Base-by-base conservation (phyloP, 1,140 invertebrate genomes). In the Druon quercuslanigerum region DNA sequence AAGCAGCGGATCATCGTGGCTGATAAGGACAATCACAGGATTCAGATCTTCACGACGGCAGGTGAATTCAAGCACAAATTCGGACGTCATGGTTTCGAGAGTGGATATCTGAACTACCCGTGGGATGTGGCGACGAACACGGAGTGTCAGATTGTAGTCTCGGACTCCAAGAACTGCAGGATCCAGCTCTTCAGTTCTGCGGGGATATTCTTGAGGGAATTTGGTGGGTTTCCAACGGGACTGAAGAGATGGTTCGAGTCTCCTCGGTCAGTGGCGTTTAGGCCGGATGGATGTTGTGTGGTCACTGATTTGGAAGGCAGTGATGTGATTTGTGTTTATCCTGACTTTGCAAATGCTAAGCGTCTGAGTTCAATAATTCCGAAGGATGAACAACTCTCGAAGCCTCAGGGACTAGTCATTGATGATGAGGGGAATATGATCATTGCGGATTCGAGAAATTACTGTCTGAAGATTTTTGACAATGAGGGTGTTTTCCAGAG, bases 261-360 rank as follows among this genome's bases (percentile, higher is more conserved):
- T 5, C 98, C 98, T 0, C 92, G 98, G 70, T 97, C 98, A 8
- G 95, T 99, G 3, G 95, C 95, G 83, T 99, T 98, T 87, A 96
- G 94, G 72, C 95, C 94, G 1, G 93, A 95, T 19, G 97, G 95
- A 8, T 94, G 96, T 78, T 94, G 98, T 19, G 94, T 97, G 46
- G 95, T 97, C 11, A 97, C 97, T 0, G 98, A 99, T 90, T 99
- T 99, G 91, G 98, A 99, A 89, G 98, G 98, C 89, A 97, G 99
- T 90, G 94, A 96, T 13, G 87, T 99, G 25, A 90, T 98, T 25
- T 93, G 96, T 71, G 94, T 98, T 51, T 94, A 96, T 81, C 90
- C 93, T 2, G 93, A 95, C 77, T 94, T 97, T 80, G 92, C 57
- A 94, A 94, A 73, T 95, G 93, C 14, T 89, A 92, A 73, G 92